A percentile compares a stretch with the other conserved stretches of the same genome.
These are phyloP conservation scores for Apostichopus japonicus DNA, from an alignment of 35 echinoderm and acorn worm species.

Conservation along the genomic window DNA sequence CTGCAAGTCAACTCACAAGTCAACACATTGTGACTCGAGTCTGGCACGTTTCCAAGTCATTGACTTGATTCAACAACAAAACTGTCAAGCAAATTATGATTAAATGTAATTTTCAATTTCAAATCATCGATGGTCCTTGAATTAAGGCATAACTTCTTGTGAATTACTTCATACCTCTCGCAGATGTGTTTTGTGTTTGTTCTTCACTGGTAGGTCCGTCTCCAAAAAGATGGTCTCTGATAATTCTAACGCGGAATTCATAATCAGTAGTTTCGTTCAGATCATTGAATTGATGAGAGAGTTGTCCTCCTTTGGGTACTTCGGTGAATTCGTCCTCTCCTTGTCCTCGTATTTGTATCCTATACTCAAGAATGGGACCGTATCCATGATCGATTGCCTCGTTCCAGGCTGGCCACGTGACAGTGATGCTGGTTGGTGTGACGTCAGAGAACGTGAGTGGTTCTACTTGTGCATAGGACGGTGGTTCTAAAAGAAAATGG, in stretches of 20 bases:
- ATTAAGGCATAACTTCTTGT: no score
- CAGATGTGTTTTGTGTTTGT: neutral
- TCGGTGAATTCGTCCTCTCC: neutral
- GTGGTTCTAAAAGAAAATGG: neutral
- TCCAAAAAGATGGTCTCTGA: neutral
- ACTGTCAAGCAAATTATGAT: no score
- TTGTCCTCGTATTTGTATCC: neutral
- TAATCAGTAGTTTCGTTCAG: neutral
- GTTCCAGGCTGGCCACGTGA: slow-evolving; percentile 2
- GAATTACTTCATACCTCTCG: neutral
- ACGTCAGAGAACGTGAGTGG: neutral
- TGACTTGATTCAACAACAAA: no score
- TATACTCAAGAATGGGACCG: neutral
- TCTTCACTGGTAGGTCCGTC: neutral
- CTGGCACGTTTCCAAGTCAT: no score
- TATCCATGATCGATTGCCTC: neutral
- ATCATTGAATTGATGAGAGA: neutral
- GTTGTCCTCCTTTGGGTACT: no score
- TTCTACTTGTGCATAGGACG: neutral
- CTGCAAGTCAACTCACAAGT: no score
- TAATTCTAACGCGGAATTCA: neutral
- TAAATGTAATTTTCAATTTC: no score
- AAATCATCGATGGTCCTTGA: no score
- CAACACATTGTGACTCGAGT: no score
- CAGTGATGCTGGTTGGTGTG: neutral